Base-by-base conservation (phyloP, 2,113 vertebrate species). In the Accipiter virgatus region DNA sequence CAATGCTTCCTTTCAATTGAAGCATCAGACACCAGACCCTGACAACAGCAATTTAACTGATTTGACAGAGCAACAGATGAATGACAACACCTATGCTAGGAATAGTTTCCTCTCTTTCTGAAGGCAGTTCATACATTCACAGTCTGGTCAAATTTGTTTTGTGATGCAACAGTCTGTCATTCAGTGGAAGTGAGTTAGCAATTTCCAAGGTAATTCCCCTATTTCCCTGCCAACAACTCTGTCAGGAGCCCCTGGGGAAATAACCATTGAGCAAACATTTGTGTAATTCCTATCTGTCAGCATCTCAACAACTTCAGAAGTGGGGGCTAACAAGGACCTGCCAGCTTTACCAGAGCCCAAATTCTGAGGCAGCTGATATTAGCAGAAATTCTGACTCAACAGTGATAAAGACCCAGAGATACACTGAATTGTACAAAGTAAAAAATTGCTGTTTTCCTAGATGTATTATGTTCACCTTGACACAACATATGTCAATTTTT, bases 181-280 rank as follows among this genome's bases (percentile, higher is more conserved):
- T 65, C 79, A 63, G 56, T 73, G 71, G 85, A 96, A 95, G 74
- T 42, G 86, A 93, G 84, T 82, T 93, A 91, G 88, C 72, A 87
- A 42, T 66, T 96, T 93, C 81, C 91, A 95, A 86, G 77, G 79
- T 87, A 96, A 94, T 89, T 87, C 86, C 70, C 74, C 26, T 75
- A 19, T 86, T 92, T 78, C 73, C 89, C 86, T 66, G 83, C 67
- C 58, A 90, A 84, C 50, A 91, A 82, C n/a, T 91, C 73, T 86
- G 88, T 75, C 43, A 88, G 81, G 86, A 90, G 61, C 32, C 94
- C 67, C 74, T 7, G 7, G 78, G 74, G 91, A 91, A 96, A 93
- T 66, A 92, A 70, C 65, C 74, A 95, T 96, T 92, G 96, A 94
- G 82, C 83, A 94, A 96, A 94, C 95, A 94, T 77, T 96, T 97